A percentile compares a stretch with the other conserved stretches of the same genome.
phyloP scores from a whole-genome alignment of 2,113 vertebrate species.

The Zosterops japonicus region DNA sequence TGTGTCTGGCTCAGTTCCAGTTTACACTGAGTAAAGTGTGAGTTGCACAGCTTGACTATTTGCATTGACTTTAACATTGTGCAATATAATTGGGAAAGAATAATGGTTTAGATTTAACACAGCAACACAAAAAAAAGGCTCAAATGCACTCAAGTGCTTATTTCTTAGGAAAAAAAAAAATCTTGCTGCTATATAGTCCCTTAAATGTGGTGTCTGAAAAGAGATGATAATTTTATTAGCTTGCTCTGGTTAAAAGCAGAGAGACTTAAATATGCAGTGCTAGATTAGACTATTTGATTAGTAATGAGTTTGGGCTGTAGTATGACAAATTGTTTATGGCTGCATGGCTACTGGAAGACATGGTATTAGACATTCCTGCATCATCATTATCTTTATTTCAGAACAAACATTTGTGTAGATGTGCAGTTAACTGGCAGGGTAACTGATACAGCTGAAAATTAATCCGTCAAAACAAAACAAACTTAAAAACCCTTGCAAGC shows the following conservation, averaged over 20 bases:
- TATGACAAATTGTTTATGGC: neutral
- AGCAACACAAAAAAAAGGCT: neutral
- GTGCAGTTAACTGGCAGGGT: neutral
- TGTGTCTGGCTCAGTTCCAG: neutral
- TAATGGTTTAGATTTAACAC: neutral
- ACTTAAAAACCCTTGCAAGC: neutral
- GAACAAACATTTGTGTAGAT: neutral
- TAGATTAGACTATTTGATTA: neutral
- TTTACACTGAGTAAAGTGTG: neutral
- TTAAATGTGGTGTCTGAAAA: neutral
- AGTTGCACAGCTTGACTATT: neutral
- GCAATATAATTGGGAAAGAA: neutral
- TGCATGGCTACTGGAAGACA: neutral
- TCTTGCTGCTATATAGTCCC: neutral
- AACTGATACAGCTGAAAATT: neutral
- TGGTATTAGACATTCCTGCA: neutral
- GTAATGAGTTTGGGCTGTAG: neutral
- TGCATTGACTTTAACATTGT: neutral
- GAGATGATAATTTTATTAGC: neutral
- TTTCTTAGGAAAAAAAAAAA: neutral
- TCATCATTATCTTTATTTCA: neutral
- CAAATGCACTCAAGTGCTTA: neutral
- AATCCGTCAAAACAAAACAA: neutral
- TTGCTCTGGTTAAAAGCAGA: neutral
- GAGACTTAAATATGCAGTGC: neutral